Base-by-base conservation (phyloP, 2,888 invertebrate genomes). In the Lepidocyrtinus sp. region DNA sequence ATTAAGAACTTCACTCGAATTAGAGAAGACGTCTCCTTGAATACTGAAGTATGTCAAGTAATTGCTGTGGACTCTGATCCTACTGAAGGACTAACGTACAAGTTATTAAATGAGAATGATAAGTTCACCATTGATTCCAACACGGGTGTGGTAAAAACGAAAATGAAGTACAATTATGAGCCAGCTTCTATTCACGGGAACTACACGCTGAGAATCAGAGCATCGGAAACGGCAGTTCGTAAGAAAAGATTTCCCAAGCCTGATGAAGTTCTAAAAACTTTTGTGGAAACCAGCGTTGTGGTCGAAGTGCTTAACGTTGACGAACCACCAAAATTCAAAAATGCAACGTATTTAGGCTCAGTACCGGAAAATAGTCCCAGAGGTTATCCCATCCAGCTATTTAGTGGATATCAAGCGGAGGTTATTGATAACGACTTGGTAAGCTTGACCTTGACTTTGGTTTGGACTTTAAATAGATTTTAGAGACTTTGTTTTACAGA, bases 321-420 rank as follows among this genome's bases (percentile, higher is more conserved):
- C 50, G 69, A 25, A 2, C 17, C n/a, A 17, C 69, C 69, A 9
- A 24, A 26, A 2, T 69, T 69, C 26, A 24, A 26, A 59, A 55
- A 55, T 17, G 26, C n/a, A 1, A 25, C 69, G 19, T 55, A 25
- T 26, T 5, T 17, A 22, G 69, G 69, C 1, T 19, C 36, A 2
- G 19, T 69, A 0, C 69, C 55, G n/a, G 69, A 69, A 59, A 69
- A 69, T 69, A 69, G 69, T 26, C 26, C 26, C 3, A 24, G 25
- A 1, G 69, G 69, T 1, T 50, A 17, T 25, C 69, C 55, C 3
- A 26, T 69, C 12, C 22, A 12, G 17, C 1, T 55, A 25, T 17
- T 24, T n/a, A 5, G 12, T 36, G 36, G 36, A 36, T 7, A 7
- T 7, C 5, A 12, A 36, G 36, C 5, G 12, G 36, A 36, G 12